phyloP scores from a whole-genome alignment of 2,888 invertebrate species.

The Eupithecia inturbata region DNA sequence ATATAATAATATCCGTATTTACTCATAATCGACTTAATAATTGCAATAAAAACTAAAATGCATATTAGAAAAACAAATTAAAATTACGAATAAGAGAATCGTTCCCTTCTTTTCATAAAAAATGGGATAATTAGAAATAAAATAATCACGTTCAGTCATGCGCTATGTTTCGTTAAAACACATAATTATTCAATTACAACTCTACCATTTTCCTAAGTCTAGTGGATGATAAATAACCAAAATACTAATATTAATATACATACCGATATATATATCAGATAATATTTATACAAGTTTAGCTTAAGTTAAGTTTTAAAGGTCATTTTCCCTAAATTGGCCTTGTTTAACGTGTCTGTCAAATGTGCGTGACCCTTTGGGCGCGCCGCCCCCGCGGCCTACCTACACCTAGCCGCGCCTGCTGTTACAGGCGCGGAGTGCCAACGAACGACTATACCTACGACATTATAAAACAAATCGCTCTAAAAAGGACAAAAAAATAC shows the following conservation, averaged over 20 bases:
- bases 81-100: slow-evolving; percentile 83
- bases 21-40: slow-evolving; percentile 75
- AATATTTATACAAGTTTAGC: slow-evolving; percentile 83
- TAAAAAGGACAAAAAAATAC: slow-evolving; percentile 59
- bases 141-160: slow-evolving; percentile 81
- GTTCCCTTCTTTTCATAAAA: slow-evolving; percentile 67
- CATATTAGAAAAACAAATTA: slow-evolving; percentile 79
- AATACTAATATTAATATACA: slow-evolving; percentile 84
- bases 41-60: slow-evolving; percentile 82
- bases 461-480: slow-evolving; percentile 79
- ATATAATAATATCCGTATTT: slow-evolving; percentile 75
- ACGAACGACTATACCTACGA: slow-evolving; percentile 51
- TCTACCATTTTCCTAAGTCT: slow-evolving; percentile 82
- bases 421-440: slow-evolving; percentile 32
- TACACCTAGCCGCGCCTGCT: slow-evolving; percentile 40
- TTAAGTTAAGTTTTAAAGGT: slow-evolving; percentile 84
- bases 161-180: slow-evolving; percentile 80
- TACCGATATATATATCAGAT: slow-evolving; percentile 83
- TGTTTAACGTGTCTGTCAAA: slow-evolving; percentile 80
- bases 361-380: slow-evolving; percentile 58
- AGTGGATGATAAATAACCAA: slow-evolving; percentile 84
- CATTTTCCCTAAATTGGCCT: slow-evolving; percentile 80
- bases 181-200: slow-evolving; percentile 81
- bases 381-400: slow-evolving; percentile 39
- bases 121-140: slow-evolving; percentile 77